phyloP scores from a whole-genome alignment of 2,888 invertebrate genomes.

The Orchesella flavescens region DNA sequence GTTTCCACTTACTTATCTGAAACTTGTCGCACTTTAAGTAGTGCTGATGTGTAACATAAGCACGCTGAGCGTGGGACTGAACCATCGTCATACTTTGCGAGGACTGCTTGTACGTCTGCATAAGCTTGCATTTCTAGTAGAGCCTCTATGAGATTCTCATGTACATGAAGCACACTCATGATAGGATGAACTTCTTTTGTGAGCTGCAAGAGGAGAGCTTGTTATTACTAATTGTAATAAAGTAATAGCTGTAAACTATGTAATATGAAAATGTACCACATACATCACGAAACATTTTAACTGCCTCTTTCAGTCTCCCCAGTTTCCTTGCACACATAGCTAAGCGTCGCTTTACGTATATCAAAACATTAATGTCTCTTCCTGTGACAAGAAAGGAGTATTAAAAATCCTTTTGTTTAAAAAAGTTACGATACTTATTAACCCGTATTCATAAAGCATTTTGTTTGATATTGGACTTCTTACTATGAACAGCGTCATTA shows the following conservation, averaged over 20 bases:
- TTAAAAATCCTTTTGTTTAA: constrained; percentile 14
- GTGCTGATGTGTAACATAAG: constrained; percentile 94
- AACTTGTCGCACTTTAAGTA: constrained; percentile 92
- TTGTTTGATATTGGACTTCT: neutral
- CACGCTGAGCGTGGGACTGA: constrained; percentile 95
- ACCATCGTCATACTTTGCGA: constrained; percentile 95
- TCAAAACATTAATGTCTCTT: constrained; percentile 92
- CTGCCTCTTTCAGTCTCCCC: constrained; percentile 94
- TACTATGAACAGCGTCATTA: constrained; percentile 84
- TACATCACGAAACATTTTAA: constrained; percentile 95
- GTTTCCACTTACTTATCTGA: constrained; percentile 81
- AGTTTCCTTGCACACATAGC: constrained; percentile 98
- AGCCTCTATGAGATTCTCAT: constrained; percentile 97
- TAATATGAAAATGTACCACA: constrained; percentile 68
- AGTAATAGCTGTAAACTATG: neutral
- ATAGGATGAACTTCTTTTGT: constrained; percentile 97
- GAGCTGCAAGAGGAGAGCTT: constrained; percentile 76
- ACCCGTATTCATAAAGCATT: neutral
- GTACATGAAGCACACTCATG: constrained; percentile 92
- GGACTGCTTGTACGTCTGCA: constrained; percentile 94
- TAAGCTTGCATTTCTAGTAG: constrained; percentile 96
- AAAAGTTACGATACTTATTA: too few species aligned
- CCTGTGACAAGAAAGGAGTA: constrained; percentile 75
- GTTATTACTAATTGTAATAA: neutral
- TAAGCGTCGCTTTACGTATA: constrained; percentile 92